phyloP scores from a whole-genome alignment of 2,113 vertebrate species.

The Hippocampus guttulatus region DNA sequence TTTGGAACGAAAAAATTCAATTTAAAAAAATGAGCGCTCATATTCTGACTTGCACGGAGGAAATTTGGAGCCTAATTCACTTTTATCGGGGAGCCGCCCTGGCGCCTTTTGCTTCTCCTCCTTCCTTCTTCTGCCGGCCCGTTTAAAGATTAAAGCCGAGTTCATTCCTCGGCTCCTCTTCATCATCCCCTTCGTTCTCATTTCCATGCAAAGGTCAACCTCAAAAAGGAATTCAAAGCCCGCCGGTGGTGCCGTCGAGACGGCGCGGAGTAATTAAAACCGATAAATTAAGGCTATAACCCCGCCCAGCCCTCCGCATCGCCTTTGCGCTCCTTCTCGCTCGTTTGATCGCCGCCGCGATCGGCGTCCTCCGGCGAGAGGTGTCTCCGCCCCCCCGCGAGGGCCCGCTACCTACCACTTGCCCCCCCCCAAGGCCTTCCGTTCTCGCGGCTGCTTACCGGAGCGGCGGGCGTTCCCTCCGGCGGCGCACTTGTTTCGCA shows the following conservation, averaged over 20 bases:
- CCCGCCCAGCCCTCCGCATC: background rate
- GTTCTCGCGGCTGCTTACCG: background rate
- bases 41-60: too few species aligned
- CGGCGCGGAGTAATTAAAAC: conserved; percentile 16
- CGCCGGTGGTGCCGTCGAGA: conserved; percentile 10
- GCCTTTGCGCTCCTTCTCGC: background rate
- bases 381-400: conserved; percentile 11
- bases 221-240: conserved; percentile 15
- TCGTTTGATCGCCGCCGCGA: background rate
- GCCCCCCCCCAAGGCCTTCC: too few species aligned
- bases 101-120: background rate
- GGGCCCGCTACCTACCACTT: background rate
- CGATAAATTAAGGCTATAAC: conserved; percentile 4
- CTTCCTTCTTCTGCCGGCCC: background rate
- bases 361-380: background rate
- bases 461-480: too few species aligned
- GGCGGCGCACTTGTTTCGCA: too few species aligned
- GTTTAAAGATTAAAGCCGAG: conserved; percentile 22
- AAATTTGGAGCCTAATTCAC: background rate
- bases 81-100: background rate
- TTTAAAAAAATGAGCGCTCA: too few species aligned
- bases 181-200: conserved; percentile 8
- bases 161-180: background rate
- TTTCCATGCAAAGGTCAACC: conserved; percentile 28
- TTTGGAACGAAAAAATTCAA: too few species aligned